phyloP scores from a whole-genome alignment of 1,140 invertebrate genomes.

The Drosophila bocki region DNA sequence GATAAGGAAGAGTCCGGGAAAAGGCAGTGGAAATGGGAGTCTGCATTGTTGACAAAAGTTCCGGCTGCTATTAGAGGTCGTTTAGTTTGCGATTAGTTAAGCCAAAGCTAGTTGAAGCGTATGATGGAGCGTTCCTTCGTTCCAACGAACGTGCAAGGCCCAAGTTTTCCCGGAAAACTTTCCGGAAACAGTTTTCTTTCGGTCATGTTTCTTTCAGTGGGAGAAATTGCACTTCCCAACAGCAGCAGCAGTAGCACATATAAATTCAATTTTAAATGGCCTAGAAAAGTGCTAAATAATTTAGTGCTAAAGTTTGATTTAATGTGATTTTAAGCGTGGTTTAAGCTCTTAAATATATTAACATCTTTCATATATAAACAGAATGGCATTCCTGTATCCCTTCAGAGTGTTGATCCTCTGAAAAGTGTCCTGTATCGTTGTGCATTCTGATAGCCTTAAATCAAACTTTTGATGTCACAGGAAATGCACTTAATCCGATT shows the following conservation, averaged over 20 bases:
- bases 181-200: conserved; percentile 41
- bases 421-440: not conserved
- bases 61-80: conserved; percentile 76
- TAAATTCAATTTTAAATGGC: conserved; percentile 35
- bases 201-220: conserved; percentile 22
- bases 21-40: conserved; percentile 33
- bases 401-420: not conserved
- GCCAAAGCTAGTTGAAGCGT: conserved; percentile 64
- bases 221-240: conserved; percentile 23
- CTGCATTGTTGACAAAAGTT: conserved; percentile 81
- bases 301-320: conserved; percentile 2
- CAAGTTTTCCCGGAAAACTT: conserved; percentile 48
- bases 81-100: conserved; percentile 80
- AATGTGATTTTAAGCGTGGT: not conserved
- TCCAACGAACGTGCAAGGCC: conserved; percentile 34
- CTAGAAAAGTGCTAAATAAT: conserved; percentile 25
- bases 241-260: not conserved
- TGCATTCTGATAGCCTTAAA: conserved; percentile 9
- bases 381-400: not conserved
- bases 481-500: conserved; percentile 46
- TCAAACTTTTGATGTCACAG: conserved; percentile 18
- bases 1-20: conserved; percentile 1
- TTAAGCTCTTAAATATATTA: not conserved
- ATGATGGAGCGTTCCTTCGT: conserved; percentile 47
- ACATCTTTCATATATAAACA: not conserved